Evolutionary conservation across 1,140 invertebrate species (phyloP), one percentile per base, ranked within the genome.

Genomic region (Oncopeltus fasciatus): DNA sequence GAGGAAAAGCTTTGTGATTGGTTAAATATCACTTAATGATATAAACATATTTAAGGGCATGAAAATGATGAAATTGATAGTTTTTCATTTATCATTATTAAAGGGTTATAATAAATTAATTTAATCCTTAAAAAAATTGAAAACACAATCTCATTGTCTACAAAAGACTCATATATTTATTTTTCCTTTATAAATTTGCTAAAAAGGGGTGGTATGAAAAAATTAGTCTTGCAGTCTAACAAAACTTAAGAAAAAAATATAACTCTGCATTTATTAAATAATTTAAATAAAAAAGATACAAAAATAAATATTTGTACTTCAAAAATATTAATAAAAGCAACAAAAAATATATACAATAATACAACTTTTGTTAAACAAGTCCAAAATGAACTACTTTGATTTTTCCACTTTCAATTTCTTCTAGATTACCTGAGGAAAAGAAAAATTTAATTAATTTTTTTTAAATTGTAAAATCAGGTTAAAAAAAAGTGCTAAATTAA

Each of bases 311-410:
- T 59, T 59, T 59, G 57, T 59, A 59, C 57, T 59, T 43, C 24
- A 43, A 58, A 59, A 53, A 24, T 24, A 53, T 24, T 24, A 53
- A 53, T 24, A 26, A 59, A 18, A 43, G 18, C 21, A 59, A 38
- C 26, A 27, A 21, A 12, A 3, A 56, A 27, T 21, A 21, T 56
- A 16, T 56, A 21, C 18, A 60, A 70, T 3, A 70, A 68, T 43
- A 60, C 59, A 20, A 46, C 62, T 53, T 53, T 53, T 18, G 58
- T 59, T 57, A 68, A 26, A 68, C 67, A 18, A 68, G 59, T 26
- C 67, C 67, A 67, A 68, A 68, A 59, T 68, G 67, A 1, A 68
- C 66, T 26, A 68, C 66, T 66, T 68, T 68, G n/a, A 68, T 68
- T 53, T 62, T 67, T 27, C 65, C 64, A 57, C 49, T 67, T 59